Percentiles rank a stretch among this genome's conserved stretches.
These are phyloP conservation scores for Mesochorus sp. DNA, from an alignment of 2,888 invertebrate species.

Conservation along the genomic window DNA sequence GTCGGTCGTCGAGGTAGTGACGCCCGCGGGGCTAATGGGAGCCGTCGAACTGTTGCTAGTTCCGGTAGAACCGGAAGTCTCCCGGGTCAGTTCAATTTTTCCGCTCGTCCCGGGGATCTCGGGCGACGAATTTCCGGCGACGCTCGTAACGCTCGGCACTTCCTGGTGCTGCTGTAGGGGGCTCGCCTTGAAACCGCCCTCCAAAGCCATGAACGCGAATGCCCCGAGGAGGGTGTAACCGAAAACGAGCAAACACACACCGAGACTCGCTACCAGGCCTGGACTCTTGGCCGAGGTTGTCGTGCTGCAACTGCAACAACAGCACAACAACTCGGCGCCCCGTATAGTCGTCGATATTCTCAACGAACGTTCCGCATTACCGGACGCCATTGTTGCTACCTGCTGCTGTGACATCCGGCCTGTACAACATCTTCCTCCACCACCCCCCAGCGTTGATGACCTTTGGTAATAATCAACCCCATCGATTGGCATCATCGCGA, in stretches of 20 bases:
- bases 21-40: neutral
- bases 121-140: conserved; percentile 36
- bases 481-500: conserved; percentile 74
- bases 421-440: conserved; percentile 75
- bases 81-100: conserved; percentile 32
- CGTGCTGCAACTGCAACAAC: conserved; percentile 84
- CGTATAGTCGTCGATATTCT: conserved; percentile 67
- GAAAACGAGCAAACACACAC: conserved; percentile 92
- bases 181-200: conserved; percentile 85
- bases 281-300: conserved; percentile 81
- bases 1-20: conserved; percentile 84
- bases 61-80: neutral
- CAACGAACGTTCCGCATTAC: conserved; percentile 58
- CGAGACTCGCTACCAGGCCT: conserved; percentile 91
- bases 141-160: conserved; percentile 60
- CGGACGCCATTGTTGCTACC: conserved; percentile 62
- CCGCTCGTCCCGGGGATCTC: neutral
- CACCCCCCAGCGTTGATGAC: no score
- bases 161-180: conserved; percentile 65
- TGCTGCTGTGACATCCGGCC: conserved; percentile 68
- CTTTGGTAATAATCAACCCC: conserved; percentile 76
- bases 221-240: conserved; percentile 96
- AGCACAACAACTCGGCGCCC: conserved; percentile 82
- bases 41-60: neutral
- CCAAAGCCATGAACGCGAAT: conserved; percentile 93